phyloP scores from a whole-genome alignment of 2,113 vertebrate genomes.

The Percina caprodes region DNA sequence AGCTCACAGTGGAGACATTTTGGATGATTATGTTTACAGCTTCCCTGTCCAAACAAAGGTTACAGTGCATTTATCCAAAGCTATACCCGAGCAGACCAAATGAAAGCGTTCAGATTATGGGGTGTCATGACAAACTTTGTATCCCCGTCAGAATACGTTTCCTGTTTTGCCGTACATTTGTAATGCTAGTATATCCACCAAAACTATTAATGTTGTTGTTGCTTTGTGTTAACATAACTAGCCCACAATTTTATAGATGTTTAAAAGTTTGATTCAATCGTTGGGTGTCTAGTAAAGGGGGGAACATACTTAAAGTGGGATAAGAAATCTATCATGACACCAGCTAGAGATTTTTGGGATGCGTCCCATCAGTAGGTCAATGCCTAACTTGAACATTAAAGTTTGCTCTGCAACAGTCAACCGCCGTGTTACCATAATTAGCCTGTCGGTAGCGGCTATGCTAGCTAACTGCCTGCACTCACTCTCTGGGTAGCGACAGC shows the following conservation, averaged over 20 bases:
- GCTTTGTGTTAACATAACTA: no score
- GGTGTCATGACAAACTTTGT: slow-evolving; percentile 34
- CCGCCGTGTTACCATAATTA: slow-evolving; percentile 16
- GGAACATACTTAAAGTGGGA: background rate
- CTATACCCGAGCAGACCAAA: background rate
- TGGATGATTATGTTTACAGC: background rate
- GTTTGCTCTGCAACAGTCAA: background rate
- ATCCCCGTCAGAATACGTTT: background rate
- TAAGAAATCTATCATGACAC: background rate
- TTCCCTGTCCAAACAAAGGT: background rate
- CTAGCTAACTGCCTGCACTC: slow-evolving; percentile 79
- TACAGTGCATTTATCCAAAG: background rate
- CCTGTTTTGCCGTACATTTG: background rate
- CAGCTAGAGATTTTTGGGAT: background rate
- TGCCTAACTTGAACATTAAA: background rate
- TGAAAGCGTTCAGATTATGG: background rate
- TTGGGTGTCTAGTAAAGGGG: background rate
- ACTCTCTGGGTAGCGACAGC: slow-evolving; percentile 92
- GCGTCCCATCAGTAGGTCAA: background rate
- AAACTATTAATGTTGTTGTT: background rate
- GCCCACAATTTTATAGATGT: background rate
- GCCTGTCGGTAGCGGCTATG: slow-evolving; percentile 30
- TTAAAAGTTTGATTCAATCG: background rate
- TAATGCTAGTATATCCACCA: background rate
- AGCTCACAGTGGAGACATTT: background rate